Evolutionary conservation across 2,797 vertebrate genomes (phyloP), one percentile per base, ranked within the genome.

Genomic region (Enteromius viviparus): DNA sequence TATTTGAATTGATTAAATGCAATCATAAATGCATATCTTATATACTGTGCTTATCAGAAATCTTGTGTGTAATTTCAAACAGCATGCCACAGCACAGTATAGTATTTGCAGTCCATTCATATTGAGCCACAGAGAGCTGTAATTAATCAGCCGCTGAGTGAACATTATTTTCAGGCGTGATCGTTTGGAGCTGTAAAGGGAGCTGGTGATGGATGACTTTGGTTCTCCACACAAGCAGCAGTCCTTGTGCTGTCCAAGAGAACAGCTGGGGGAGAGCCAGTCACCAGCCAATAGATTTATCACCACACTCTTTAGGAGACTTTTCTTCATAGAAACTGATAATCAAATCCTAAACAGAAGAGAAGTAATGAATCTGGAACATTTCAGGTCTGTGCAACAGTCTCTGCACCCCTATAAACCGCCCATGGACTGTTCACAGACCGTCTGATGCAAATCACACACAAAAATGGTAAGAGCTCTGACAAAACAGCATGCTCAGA

Each of bases 161-260:
- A 88, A 55, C 78, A 87, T 91, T 91, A 62, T 85, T 91, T 84
- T 87, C 84, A 80, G 75, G 84, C 81, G 84, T 89, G 90, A 90
- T 88, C 77, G 68, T 91, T 83, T 75, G 60, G 65, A 92, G 92
- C 86, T 87, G 68, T 81, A 79, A 64, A 72, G 86, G 76, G 87
- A 89, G 89, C 82, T 78, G 87, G 87, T 93, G 92, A 94, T 88
- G 76, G 89, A 94, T 92, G 75, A 87, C 81, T 84, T 91, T 91
- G 91, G 92, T 93, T 89, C 87, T 88, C 58, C 87, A 85, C 89
- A 91, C 92, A 90, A 93, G 89, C 90, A 92, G 83, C 90, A 90
- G 87, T 68, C 85, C 87, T 85, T 86, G 85, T 91, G 87, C 88
- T 87, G 77, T 80, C 70, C 81, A 87, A 85, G 85, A 87, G 87